phyloP scores from a whole-genome alignment of 2,888 invertebrate species.

The Halictus quadricinctus region DNA sequence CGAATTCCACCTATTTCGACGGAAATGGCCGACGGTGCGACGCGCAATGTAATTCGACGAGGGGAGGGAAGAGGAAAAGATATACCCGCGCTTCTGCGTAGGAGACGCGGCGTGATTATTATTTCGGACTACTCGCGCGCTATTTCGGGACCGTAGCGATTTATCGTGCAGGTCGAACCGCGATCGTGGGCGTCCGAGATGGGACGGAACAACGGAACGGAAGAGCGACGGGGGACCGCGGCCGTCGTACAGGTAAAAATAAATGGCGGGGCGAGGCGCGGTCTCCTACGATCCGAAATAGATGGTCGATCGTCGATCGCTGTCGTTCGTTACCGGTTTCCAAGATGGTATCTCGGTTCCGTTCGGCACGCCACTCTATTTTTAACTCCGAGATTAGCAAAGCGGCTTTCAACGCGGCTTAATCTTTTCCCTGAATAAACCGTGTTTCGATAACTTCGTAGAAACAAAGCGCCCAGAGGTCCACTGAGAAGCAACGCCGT shows the following conservation, averaged over 20 bases:
- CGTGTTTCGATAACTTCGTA: background rate
- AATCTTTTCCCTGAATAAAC: background rate
- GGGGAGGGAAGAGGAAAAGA: background rate
- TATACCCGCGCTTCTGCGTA: background rate
- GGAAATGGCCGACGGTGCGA: background rate
- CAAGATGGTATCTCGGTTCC: slow-evolving; percentile 17
- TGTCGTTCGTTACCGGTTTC: slow-evolving; percentile 58
- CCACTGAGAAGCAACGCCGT: background rate
- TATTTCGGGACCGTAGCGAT: slow-evolving; percentile 25
- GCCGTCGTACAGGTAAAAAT: slow-evolving; percentile 54
- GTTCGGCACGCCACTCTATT: background rate
- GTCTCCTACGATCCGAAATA: slow-evolving; percentile 70
- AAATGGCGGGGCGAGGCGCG: slow-evolving; percentile 62
- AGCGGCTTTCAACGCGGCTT: background rate
- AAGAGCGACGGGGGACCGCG: background rate
- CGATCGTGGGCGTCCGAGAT: background rate
- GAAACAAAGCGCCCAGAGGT: background rate
- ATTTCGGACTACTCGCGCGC: slow-evolving; percentile 4
- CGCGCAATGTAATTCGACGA: background rate
- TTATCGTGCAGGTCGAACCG: background rate
- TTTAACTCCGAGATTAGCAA: background rate
- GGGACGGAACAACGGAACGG: background rate
- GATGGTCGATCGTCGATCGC: slow-evolving; percentile 69
- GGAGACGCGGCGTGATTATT: slow-evolving; percentile 15
- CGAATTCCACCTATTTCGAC: background rate